Conservation (phyloP, 2,888 invertebrate genomes). For the Xestoiulus laeticollis region DNA sequence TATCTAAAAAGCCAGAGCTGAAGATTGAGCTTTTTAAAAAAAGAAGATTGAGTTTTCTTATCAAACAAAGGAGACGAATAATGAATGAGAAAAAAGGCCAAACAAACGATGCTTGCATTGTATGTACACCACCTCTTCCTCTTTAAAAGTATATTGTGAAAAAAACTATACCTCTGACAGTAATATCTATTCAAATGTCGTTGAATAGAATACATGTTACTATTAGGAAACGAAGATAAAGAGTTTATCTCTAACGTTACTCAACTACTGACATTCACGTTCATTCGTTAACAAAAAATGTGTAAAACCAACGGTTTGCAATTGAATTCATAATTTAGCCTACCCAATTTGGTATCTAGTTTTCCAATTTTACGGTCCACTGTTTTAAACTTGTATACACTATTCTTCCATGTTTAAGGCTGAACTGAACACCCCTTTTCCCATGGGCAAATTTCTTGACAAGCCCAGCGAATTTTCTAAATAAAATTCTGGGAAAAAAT, state of each 20-base stretch:
- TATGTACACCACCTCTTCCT: background rate
- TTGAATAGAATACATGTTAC: background rate
- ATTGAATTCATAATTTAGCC: too few relatives aligned
- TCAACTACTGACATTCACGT: background rate
- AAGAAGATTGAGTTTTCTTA: conserved; percentile 10
- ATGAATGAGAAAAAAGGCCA: conserved; percentile 8
- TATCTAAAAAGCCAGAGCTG: background rate
- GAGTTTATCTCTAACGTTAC: background rate
- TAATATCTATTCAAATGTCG: background rate
- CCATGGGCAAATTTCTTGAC: too few relatives aligned
- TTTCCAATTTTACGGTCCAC: too few relatives aligned
- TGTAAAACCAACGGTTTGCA: background rate
- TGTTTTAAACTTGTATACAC: too few relatives aligned
- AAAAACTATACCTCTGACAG: background rate
- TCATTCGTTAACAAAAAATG: background rate
- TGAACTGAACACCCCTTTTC: too few relatives aligned
- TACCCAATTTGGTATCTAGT: too few relatives aligned
- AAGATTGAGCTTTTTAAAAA: conserved; percentile 9
- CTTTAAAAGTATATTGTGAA: background rate
- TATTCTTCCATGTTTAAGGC: too few relatives aligned
- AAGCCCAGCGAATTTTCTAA: too few relatives aligned
- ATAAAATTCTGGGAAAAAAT: too few relatives aligned
- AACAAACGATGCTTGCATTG: background rate
- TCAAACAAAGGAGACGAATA: background rate
- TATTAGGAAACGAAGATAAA: background rate